phyloP scores from a whole-genome alignment of 1,140 invertebrate species.

The Stegodyphus mimosarum region DNA sequence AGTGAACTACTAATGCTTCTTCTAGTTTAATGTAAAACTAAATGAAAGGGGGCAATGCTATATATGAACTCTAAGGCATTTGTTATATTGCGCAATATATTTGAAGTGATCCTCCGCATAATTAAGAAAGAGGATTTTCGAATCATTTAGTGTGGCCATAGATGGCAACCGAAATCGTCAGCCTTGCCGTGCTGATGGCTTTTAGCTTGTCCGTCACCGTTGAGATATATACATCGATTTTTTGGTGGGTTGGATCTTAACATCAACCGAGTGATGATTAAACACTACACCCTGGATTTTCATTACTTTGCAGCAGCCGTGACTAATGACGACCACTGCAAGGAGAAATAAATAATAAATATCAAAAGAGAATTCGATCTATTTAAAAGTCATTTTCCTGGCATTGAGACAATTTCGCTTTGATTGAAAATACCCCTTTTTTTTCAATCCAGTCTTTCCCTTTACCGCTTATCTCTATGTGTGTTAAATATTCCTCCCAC shows the following conservation, averaged over 20 bases:
- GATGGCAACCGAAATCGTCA: neutral
- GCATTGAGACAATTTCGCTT: constrained; percentile 39
- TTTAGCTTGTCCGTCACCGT: neutral
- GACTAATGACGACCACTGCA: constrained; percentile 39
- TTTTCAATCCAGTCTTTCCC: neutral
- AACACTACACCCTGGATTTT: constrained; percentile 46
- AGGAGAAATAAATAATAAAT: constrained; percentile 54
- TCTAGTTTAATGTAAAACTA: too few species aligned
- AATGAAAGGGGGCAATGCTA: too few species aligned
- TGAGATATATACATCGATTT: constrained; percentile 16
- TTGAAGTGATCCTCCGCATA: too few species aligned
- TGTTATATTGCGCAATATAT: too few species aligned
- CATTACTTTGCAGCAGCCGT: constrained; percentile 39
- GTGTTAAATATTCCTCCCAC: too few species aligned
- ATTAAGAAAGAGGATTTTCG: too few species aligned
- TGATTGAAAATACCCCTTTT: constrained; percentile 34
- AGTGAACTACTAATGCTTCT: too few species aligned
- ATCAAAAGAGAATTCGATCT: constrained; percentile 22
- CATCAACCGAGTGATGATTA: constrained; percentile 28
- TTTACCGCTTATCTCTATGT: too few species aligned
- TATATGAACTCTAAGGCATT: too few species aligned
- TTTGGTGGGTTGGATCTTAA: neutral
- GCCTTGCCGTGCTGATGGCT: neutral
- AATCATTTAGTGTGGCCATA: neutral
- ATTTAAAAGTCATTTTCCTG: constrained; percentile 22